phyloP scores from a whole-genome alignment of 2,888 invertebrate genomes.

The Sarcophaga variegata region DNA sequence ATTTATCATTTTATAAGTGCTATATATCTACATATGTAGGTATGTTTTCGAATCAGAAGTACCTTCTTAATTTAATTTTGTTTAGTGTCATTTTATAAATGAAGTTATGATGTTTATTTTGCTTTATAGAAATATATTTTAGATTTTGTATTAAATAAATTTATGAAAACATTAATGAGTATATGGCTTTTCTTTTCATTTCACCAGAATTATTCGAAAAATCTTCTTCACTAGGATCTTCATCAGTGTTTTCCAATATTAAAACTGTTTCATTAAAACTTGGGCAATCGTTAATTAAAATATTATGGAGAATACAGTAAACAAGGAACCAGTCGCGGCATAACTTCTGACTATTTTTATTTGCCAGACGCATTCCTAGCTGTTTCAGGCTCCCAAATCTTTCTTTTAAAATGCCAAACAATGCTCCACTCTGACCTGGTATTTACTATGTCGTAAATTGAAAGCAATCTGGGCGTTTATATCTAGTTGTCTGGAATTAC shows the following conservation, averaged over 20 bases:
- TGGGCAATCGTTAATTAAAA: constrained; percentile 21
- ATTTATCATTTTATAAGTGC: no score
- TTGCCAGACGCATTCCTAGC: constrained; percentile 12
- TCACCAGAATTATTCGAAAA: constrained; percentile 21
- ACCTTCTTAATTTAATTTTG: background rate
- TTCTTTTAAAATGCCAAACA: constrained; percentile 51
- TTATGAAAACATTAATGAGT: constrained; percentile 37
- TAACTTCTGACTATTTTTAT: constrained; percentile 36
- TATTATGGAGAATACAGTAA: background rate
- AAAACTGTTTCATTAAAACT: constrained; percentile 16
- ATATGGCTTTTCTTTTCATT: constrained; percentile 47
- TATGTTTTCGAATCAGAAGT: background rate
- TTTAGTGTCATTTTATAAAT: no score
- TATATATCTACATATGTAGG: no score
- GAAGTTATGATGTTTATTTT: no score
- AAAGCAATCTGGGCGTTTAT: no score
- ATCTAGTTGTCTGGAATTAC: no score
- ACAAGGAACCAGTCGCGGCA: constrained; percentile 22
- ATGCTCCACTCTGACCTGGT: constrained; percentile 51
- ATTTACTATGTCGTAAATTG: no score
- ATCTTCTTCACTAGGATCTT: constrained; percentile 16
- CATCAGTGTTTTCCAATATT: background rate
- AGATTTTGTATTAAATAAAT: constrained; percentile 16
- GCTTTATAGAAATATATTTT: no score
- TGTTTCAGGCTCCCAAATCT: no score